Percentiles rank a stretch among this genome's conserved stretches.
phyloP scores from a whole-genome alignment of 2,113 vertebrate species.

The Etia nguti region DNA sequence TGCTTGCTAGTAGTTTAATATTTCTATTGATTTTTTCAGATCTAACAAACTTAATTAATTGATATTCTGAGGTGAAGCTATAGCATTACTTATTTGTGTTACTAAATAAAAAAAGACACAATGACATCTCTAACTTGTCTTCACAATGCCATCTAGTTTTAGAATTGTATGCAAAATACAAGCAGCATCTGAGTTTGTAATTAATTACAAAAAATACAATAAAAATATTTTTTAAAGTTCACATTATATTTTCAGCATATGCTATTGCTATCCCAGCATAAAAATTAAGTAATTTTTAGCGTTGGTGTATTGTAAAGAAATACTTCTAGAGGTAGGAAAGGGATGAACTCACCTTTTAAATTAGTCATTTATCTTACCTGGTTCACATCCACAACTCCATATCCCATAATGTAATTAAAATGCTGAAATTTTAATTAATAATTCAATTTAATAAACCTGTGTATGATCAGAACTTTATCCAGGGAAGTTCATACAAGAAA shows the following conservation, averaged over 20 bases:
- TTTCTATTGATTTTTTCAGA: neutral
- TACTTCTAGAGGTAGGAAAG: neutral
- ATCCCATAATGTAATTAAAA: neutral
- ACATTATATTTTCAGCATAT: neutral
- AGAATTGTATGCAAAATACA: neutral
- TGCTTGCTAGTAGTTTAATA: neutral
- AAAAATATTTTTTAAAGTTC: neutral
- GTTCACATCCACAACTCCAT: neutral
- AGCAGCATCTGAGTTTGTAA: neutral
- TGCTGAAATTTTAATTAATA: neutral
- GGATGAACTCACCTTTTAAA: neutral
- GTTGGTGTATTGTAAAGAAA: neutral
- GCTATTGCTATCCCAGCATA: neutral
- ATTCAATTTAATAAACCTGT: neutral
- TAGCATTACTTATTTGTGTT: neutral
- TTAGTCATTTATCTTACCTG: neutral
- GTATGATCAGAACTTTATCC: neutral
- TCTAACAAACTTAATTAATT: neutral
- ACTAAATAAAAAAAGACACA: neutral
- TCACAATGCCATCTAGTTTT: constrained; percentile 32
- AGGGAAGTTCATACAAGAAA: neutral
- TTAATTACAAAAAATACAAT: neutral
- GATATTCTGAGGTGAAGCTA: neutral
- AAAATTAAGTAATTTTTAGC: neutral
- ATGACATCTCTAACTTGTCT: neutral